These are phyloP conservation scores for Gallinago stenura DNA, from an alignment of 2,797 vertebrate genomes.

Conservation along the genomic window DNA sequence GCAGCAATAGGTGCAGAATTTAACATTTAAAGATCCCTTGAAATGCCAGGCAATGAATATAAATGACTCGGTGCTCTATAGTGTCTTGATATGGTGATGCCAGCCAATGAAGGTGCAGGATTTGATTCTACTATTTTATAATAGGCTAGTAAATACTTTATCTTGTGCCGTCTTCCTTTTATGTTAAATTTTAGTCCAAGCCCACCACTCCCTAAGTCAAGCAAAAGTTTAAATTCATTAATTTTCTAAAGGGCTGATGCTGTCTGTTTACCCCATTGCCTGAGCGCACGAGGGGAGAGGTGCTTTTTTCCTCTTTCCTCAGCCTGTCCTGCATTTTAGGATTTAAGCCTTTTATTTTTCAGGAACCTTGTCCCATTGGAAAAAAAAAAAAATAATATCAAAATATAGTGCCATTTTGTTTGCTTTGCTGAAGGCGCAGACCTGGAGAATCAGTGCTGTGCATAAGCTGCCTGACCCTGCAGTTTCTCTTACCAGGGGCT, in stretches of 20 bases:
- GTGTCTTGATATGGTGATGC: not conserved
- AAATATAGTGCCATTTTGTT: slow-evolving; percentile 64
- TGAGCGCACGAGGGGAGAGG: not conserved
- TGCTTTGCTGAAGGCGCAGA: slow-evolving; percentile 77
- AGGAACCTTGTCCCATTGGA: not conserved
- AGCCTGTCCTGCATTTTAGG: not conserved
- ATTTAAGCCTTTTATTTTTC: slow-evolving; percentile 39
- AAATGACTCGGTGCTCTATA: not conserved
- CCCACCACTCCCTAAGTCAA: not conserved
- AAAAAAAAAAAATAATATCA: not conserved
- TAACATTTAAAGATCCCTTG: slow-evolving; percentile 58
- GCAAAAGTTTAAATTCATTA: not conserved
- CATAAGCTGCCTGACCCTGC: slow-evolving; percentile 78
- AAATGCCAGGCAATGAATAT: slow-evolving; percentile 69
- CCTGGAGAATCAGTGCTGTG: slow-evolving; percentile 71
- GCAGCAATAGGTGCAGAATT: slow-evolving; percentile 44
- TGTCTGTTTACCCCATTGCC: not conserved
- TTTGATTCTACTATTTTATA: slow-evolving; percentile 14
- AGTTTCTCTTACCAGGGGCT: slow-evolving; percentile 83
- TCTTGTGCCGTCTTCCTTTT: not conserved
- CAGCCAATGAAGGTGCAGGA: slow-evolving; percentile 26
- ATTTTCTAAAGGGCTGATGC: not conserved
- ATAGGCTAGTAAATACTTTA: slow-evolving; percentile 64
- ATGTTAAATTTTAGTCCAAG: not conserved
- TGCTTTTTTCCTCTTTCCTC: not conserved